Base-by-base conservation (phyloP, 30 jellyfish, hydroid and myxozoan genomes). In the Chrysaora quinquecirrha region DNA sequence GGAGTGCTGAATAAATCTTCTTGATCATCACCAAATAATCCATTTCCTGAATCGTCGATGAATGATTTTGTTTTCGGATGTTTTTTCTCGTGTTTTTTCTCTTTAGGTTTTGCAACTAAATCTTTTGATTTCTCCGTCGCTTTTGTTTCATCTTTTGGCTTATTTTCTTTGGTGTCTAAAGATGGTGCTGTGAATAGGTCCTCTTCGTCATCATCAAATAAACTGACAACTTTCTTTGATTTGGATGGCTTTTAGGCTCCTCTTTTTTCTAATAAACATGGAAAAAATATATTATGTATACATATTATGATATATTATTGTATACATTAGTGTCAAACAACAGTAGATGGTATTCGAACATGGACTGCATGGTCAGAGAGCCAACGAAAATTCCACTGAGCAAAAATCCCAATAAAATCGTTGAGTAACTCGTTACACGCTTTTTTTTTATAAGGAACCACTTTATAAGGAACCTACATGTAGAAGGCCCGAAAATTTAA, bases 11-110 rank as follows among this genome's bases (percentile, higher is more conserved):
- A 69, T 16, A 69, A 22, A 69, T 69, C 81, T 30, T 69, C 81
- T 18, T 75, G 82, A 16, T 85, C 95, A 34, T 75, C 89, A 19
- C 95, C 95, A 85, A 85, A 85, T 63, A 85, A 49, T 0, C 95
- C 95, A 27, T 19, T 54, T 11, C 62, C 86, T 29, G 60, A 73
- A 27, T 73, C 86, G 50, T 69, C 94, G 16, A 71, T 43, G 29
- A 88, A 88, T 25, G 94, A 75, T 25, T 70, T 73, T 9, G 86
- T 21, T 20, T 58, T 78, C 12, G 90, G 91, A 2, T 35, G 31
- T 64, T 78, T 80, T 50, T 28, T 46, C 22, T 54, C 70, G 30
- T 78, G 73, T 21, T 73, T n/a, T 1, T 76, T 69, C 61, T 64
- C 78, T 21, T 34, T 21, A 21, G 64, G 72, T 54, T 18, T 27